Conservation (phyloP, 1,140 invertebrate species). For the Papilio polyxenes region DNA sequence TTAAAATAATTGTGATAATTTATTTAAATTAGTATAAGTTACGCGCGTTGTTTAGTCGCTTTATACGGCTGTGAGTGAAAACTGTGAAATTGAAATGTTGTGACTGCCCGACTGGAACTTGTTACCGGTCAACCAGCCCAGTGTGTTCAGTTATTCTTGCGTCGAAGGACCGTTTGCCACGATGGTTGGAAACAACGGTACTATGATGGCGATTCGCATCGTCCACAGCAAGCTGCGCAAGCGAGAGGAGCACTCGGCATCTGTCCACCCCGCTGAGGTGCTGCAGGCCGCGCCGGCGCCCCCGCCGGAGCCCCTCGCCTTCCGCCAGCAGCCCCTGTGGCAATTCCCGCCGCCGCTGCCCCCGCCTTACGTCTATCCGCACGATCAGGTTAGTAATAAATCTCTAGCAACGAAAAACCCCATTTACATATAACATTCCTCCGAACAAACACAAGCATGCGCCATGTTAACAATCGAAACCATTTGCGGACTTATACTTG, state of each 20-base stretch:
- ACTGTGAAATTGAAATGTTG: constrained; percentile 77
- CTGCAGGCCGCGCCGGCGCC: constrained; percentile 82
- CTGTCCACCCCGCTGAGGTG: constrained; percentile 84
- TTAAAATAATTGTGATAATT: constrained; percentile 80
- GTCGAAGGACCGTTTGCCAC: constrained; percentile 69
- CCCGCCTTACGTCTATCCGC: constrained; percentile 87
- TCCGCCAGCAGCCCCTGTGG: constrained; percentile 87
- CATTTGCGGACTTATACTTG: constrained; percentile 68
- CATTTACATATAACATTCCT: constrained; percentile 35
- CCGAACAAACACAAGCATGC: background rate
- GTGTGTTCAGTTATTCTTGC: constrained; percentile 76
- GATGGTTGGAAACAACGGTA: constrained; percentile 90
- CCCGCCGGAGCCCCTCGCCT: constrained; percentile 75
- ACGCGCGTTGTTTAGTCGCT: constrained; percentile 65
- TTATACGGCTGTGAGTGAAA: constrained; percentile 78
- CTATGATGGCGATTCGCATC: constrained; percentile 91
- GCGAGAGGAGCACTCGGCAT: constrained; percentile 87
- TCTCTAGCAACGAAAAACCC: constrained; percentile 29
- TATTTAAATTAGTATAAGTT: constrained; percentile 79
- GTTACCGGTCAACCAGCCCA: constrained; percentile 76
- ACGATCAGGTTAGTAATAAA: constrained; percentile 86
- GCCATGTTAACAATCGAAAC: constrained; percentile 49
- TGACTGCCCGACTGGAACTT: constrained; percentile 79
- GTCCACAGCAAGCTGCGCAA: constrained; percentile 93
- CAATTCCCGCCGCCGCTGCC: constrained; percentile 88